Evolutionary conservation across 2,888 invertebrate species (phyloP), one percentile per base, ranked within the genome.

Genomic region (Anticlea derivata): DNA sequence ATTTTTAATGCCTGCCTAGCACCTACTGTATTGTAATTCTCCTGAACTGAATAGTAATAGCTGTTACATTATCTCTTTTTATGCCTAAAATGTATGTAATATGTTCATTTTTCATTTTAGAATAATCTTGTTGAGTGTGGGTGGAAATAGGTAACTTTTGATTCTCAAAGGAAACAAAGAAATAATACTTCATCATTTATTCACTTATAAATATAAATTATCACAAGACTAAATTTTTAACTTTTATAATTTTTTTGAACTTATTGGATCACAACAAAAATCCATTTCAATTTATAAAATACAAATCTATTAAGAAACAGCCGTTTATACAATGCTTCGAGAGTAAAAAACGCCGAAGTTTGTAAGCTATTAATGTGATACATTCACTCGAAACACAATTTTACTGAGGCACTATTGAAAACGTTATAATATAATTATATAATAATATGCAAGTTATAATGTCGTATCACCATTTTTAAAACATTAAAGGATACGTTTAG

Each of bases 151-250:
- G 17, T 17, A 3, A 17, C 4, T 4, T 4, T 17, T n/a, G 6
- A 10, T 22, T 34, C 0, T 22, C 20, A 37, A 33, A 75, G 61
- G 66, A 70, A 75, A 70, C 59, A 59, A 68, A 57, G 64, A 55
- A 63, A 58, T 62, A 86, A 88, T 90, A 87, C 83, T 88, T 84
- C 81, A 82, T 87, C 79, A 81, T 88, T 90, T 89, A 89, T 88
- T 90, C 81, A 83, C 83, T 84, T 87, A 83, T 82, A 81, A 79
- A 86, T 87, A 87, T 86, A 87, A 86, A 86, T 87, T 90, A 90
- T 90, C 90, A 90, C 89, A 90, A 89, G 88, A 89, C 88, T 84
- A 87, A 84, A 71, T 77, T 82, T 85, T 78, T 78, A 68, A 73
- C 73, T 80, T 54, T 58, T 58, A 58, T 56, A 80, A 73, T 81